Conservation (phyloP, 2,113 vertebrate genomes). For the Hippocampus comes region DNA sequence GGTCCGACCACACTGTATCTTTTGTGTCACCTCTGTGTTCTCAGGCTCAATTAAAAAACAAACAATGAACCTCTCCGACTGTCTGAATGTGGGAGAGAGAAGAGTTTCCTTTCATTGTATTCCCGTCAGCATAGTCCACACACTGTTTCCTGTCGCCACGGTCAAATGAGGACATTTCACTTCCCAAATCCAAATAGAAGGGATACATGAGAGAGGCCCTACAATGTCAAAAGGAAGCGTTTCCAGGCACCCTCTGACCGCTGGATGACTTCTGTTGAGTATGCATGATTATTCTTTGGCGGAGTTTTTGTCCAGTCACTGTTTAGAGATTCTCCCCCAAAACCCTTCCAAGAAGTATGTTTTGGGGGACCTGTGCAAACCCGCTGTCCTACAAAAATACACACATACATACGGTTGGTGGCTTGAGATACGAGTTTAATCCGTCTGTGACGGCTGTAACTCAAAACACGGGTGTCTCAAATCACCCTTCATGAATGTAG, state of each 20-base stretch:
- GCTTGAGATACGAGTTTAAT: no score
- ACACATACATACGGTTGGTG: no score
- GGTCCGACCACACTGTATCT: constrained; percentile 50
- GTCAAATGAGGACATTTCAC: neutral
- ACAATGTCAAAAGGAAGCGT: neutral
- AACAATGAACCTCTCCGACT: constrained; percentile 18
- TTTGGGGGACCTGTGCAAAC: no score
- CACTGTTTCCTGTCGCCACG: neutral
- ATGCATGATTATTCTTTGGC: no score
- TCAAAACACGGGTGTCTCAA: no score
- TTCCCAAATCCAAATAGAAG: neutral
- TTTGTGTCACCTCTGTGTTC: constrained; percentile 51
- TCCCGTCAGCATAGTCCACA: neutral
- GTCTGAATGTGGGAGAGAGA: constrained; percentile 3
- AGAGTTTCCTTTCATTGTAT: neutral
- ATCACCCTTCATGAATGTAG: no score
- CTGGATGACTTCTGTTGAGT: neutral
- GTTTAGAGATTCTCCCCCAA: no score
- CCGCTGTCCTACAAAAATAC: no score
- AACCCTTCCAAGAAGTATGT: no score
- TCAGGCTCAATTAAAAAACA: constrained; percentile 47
- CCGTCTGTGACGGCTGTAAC: no score
- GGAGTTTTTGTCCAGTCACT: no score
- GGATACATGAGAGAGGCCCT: no score
- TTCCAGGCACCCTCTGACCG: neutral